A percentile compares a stretch with the other conserved stretches of the same genome.
These are phyloP conservation scores for Micrasema minimum DNA, from an alignment of 1,140 invertebrate genomes.

Conservation along the genomic window DNA sequence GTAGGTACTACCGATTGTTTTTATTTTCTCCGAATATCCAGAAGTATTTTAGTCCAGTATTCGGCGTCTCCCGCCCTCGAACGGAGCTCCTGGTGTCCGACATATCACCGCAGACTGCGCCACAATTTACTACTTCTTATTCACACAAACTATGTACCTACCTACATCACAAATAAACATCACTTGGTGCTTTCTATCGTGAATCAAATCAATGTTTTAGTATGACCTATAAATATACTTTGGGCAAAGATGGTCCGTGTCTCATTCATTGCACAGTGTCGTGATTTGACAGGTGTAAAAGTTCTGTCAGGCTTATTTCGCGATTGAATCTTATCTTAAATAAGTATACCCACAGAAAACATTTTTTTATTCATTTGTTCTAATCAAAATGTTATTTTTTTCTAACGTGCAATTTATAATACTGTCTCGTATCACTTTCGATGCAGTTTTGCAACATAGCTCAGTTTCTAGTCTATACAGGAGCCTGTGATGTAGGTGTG, in stretches of 20 bases:
- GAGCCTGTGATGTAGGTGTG: slow-evolving; percentile 9
- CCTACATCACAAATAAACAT: too few relatives aligned
- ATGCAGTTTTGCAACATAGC: neutral
- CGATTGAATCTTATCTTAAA: too few relatives aligned
- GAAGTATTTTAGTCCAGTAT: slow-evolving; percentile 17
- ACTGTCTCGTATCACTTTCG: too few relatives aligned
- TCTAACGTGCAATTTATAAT: too few relatives aligned
- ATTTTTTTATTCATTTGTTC: too few relatives aligned
- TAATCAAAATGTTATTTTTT: too few relatives aligned
- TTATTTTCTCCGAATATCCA: slow-evolving; percentile 17
- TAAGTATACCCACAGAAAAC: too few relatives aligned
- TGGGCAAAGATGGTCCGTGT: slow-evolving; percentile 12
- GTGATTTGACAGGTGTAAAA: slow-evolving; percentile 32
- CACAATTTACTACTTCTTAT: slow-evolving; percentile 22
- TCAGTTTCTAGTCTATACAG: neutral
- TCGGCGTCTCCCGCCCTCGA: neutral
- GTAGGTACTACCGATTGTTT: slow-evolving; percentile 33
- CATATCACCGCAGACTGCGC: slow-evolving; percentile 7
- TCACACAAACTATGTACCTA: slow-evolving; percentile 26
- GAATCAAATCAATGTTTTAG: neutral
- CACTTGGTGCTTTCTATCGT: too few relatives aligned
- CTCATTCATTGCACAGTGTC: slow-evolving; percentile 10
- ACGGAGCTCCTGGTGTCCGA: too few relatives aligned
- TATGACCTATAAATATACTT: slow-evolving; percentile 22
- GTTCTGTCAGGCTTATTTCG: too few relatives aligned